Evolutionary conservation across 2,797 vertebrate genomes (phyloP).

Genomic region (Lerista edwardsae): DNA sequence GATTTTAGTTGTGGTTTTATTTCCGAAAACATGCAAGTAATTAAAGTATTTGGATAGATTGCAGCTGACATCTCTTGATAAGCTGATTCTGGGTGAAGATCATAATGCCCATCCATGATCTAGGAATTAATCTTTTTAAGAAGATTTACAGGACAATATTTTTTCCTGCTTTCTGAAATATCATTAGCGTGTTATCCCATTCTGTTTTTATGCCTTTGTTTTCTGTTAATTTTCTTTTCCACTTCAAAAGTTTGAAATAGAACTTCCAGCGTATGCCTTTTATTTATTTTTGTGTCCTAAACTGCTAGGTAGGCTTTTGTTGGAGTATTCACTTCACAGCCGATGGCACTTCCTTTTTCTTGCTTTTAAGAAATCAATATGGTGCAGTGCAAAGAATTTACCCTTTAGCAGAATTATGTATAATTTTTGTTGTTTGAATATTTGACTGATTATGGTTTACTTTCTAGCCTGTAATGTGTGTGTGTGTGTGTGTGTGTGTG

Average conservation of each 20-base stretch:
- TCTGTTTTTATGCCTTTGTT: not conserved
- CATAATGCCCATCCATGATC: not conserved
- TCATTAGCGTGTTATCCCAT: not conserved
- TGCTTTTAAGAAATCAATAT: conserved; percentile 16
- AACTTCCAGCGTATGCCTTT: not conserved
- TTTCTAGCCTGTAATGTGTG: not conserved
- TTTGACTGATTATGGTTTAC: conserved; percentile 10
- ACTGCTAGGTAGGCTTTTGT: not conserved
- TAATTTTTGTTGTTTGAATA: not conserved
- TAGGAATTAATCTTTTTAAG: not conserved
- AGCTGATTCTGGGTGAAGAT: not conserved
- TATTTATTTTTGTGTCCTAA: not conserved
- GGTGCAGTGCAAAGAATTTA: not conserved
- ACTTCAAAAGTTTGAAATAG: not conserved
- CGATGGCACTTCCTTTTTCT: conserved; percentile 1
- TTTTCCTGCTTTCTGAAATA: not conserved
- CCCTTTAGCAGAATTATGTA: conserved; percentile 7
- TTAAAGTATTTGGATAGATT: not conserved
- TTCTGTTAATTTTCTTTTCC: not conserved
- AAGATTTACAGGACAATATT: not conserved
- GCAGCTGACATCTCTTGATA: not conserved
- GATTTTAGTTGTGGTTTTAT: not conserved
- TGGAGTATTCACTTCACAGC: not conserved
- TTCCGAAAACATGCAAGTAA: not conserved
- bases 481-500: no score